Base-by-base conservation (phyloP, 2,888 invertebrate genomes). In the Lottia gigantea region DNA sequence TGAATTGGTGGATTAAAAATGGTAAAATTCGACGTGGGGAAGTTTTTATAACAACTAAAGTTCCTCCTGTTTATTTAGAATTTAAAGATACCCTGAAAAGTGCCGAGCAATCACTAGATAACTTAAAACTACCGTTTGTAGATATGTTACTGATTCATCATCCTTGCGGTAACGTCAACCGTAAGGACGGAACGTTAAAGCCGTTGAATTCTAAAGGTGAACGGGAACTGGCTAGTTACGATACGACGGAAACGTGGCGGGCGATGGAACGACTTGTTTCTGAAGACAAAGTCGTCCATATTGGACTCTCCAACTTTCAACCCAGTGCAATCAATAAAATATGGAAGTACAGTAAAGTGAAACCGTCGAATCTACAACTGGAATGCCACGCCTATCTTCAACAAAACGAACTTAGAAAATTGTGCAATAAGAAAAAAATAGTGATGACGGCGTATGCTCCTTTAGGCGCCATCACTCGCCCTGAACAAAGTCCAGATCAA, bases 241-340 rank as follows among this genome's bases (percentile, higher is more conserved):
- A 83, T 66, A 46, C 82, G 0, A 55, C 63, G 15, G 77, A 80
- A 16, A 80, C 83, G 6, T 84, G 84, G 84, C 68, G 66, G 12
- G 76, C 78, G 7, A 72, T 85, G 73, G 81, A 82, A 67, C 70
- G 71, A 8, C 64, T 79, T 8, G 77, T 78, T 11, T 68, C 76
- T 23, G 68, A 70, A 11, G 80, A 80, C 8, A 49, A 73, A 26
- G 77, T 76, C 6, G 71, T 68, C 47, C 77, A 75, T 46, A 82
- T 85, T 61, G 85, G 85, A 11, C 62, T 85, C 16, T 84, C 84
- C 15, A 85, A 85, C 68, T 83, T 80, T 70, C 82, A 78, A 8
- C 69, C 74, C 16, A 75, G 71, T 49, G 81, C 81, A 31, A 76
- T 83, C 11, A 70, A 80, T 15, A 69, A 70, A 26, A 80, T 85